Evolutionary conservation across 2,113 vertebrate species (phyloP).

Genomic region (Paedocypris sp.): DNA sequence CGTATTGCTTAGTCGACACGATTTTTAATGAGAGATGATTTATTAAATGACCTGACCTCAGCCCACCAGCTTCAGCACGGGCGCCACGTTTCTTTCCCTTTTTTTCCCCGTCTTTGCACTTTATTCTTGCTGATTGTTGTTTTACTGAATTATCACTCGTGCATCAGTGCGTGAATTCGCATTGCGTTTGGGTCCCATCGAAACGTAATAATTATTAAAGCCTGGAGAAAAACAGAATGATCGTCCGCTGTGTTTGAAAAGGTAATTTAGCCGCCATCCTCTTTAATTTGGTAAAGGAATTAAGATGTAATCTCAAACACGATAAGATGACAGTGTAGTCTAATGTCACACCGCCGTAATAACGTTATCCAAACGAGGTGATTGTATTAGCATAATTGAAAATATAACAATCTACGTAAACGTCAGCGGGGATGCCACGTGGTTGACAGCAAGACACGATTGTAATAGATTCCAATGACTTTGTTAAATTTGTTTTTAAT

Average conservation of each 20-base stretch:
- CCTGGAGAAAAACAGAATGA: conserved; percentile 14
- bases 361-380: conserved; percentile 45
- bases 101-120: neutral
- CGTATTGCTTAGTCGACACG: neutral
- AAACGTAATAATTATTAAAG: conserved; percentile 21
- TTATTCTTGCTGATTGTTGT: neutral
- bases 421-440: conserved; percentile 34
- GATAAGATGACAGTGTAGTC: conserved; percentile 26
- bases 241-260: conserved; percentile 14
- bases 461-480: conserved; percentile 63
- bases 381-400: conserved; percentile 51
- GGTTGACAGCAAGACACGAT: conserved; percentile 48
- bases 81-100: neutral
- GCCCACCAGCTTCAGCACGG: neutral
- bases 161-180: neutral
- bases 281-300: conserved; percentile 31
- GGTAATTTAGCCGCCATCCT: conserved; percentile 37
- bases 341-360: conserved; percentile 38
- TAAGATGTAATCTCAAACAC: conserved; percentile 28
- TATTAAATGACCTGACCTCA: conserved; percentile 14
- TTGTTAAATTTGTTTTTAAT: conserved; percentile 48
- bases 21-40: neutral
- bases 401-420: conserved; percentile 33
- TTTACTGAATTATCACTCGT: neutral
- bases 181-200: too few relatives aligned